These are phyloP conservation scores for Strigops habroptila DNA, from an alignment of 2,113 vertebrate genomes.

Conservation along the genomic window DNA sequence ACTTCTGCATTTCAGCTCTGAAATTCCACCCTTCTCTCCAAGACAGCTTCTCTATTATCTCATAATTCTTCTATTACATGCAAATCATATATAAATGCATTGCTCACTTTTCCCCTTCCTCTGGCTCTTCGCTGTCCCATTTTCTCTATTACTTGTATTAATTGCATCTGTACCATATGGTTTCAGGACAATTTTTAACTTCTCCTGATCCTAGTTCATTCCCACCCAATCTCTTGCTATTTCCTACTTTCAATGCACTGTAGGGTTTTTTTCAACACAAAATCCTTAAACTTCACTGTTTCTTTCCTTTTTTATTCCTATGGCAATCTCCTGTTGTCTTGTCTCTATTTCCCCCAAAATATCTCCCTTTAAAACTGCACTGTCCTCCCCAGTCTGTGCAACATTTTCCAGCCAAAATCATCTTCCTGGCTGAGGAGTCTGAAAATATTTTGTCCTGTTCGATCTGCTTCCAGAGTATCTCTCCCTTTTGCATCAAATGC, in stretches of 20 bases:
- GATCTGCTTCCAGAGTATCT: neutral
- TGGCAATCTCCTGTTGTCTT: neutral
- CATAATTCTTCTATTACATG: neutral
- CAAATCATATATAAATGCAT: neutral
- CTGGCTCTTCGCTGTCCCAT: neutral
- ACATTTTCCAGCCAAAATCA: neutral
- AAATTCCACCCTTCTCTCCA: neutral
- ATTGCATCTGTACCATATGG: neutral
- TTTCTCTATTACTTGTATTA: neutral
- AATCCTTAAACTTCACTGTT: neutral
- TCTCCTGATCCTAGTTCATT: neutral
- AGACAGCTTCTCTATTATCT: neutral
- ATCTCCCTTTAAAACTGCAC: neutral
- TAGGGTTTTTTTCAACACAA: neutral
- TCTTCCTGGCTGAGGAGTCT: neutral
- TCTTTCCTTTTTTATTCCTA: neutral
- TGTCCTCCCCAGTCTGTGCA: neutral
- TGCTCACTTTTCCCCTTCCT: neutral
- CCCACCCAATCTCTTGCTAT: neutral
- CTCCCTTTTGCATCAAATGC: neutral
- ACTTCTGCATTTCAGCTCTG: neutral
- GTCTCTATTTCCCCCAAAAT: neutral
- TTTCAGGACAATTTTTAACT: neutral
- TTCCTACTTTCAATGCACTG: neutral
- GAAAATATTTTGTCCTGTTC: neutral